Percentiles rank a stretch among this genome's conserved stretches.
Conservation (phyloP, 2,888 invertebrate species). For the Ophion slaviceki region DNA sequence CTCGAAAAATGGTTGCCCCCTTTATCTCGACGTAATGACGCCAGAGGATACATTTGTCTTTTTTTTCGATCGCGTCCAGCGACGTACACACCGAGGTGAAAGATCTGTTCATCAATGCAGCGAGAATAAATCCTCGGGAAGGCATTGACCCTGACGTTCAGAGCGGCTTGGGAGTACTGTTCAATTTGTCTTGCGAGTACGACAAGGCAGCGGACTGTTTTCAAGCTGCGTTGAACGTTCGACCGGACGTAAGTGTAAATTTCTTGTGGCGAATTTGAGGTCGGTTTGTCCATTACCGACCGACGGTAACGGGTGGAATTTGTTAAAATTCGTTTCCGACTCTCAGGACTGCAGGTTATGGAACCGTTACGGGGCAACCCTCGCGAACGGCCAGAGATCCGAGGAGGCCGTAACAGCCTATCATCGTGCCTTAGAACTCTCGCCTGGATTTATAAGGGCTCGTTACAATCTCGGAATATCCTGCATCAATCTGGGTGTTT, state of each 20-base stretch:
- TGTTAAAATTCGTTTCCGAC: neutral
- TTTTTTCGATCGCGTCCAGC: slow-evolving; percentile 76
- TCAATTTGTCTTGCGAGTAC: slow-evolving; percentile 96
- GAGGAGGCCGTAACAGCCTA: slow-evolving; percentile 99
- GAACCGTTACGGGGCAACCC: slow-evolving; percentile 98
- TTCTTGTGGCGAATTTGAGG: neutral
- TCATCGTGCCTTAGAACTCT: slow-evolving; percentile 93
- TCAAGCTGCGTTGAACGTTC: slow-evolving; percentile 93
- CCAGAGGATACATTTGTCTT: neutral
- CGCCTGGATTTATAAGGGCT: slow-evolving; percentile 98
- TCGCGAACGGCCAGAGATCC: slow-evolving; percentile 97
- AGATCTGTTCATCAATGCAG: slow-evolving; percentile 91
- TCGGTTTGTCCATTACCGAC: neutral
- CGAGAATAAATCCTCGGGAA: slow-evolving; percentile 88
- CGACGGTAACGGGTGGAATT: neutral
- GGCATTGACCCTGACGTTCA: slow-evolving; percentile 95
- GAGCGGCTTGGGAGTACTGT: slow-evolving; percentile 96
- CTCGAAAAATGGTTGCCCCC: neutral
- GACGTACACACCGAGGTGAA: slow-evolving; percentile 88
- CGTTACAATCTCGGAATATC: slow-evolving; percentile 99
- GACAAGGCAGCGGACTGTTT: slow-evolving; percentile 99
- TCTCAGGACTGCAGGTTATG: slow-evolving; percentile 94
- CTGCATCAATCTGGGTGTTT: slow-evolving; percentile 97
- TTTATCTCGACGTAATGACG: too few relatives aligned
- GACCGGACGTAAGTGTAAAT: slow-evolving; percentile 86